A percentile compares a stretch with the other conserved stretches of the same genome.
Evolutionary conservation across 2,888 invertebrate genomes (phyloP).

Genomic region (Tachystola acroxantha): DNA sequence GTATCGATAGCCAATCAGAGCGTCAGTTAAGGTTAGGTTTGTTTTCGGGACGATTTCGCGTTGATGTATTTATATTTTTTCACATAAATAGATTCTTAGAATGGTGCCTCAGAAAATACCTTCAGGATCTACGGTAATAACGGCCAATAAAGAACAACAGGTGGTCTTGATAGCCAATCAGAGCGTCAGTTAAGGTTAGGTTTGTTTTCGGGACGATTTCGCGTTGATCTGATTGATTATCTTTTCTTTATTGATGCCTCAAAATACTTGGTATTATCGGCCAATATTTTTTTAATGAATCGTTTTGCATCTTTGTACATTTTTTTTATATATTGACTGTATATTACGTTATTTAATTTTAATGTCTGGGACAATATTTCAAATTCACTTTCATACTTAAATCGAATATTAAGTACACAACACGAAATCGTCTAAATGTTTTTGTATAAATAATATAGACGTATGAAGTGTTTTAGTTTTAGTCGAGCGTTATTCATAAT

Average conservation of each 20-base stretch:
- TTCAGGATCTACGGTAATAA: constrained; percentile 60
- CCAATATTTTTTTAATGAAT: no score
- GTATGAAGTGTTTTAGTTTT: not conserved
- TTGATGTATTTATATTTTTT: not conserved
- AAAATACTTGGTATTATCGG: no score
- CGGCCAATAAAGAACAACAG: constrained; percentile 60
- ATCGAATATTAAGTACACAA: no score
- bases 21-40: constrained; percentile 39
- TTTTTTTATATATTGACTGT: no score
- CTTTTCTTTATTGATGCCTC: no score
- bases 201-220: not conserved
- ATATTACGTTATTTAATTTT: no score
- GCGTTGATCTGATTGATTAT: no score
- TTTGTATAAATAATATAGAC: not conserved
- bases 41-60: not conserved
- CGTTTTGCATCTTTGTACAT: no score
- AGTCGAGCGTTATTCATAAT: not conserved
- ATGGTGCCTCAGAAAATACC: constrained; percentile 68
- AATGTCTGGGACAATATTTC: no score
- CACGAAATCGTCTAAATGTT: not conserved
- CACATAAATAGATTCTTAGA: constrained; percentile 13
- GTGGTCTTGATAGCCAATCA: constrained; percentile 67
- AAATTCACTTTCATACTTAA: no score
- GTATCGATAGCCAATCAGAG: constrained; percentile 68
- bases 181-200: constrained; percentile 45